Evolutionary conservation across 2,113 vertebrate genomes (phyloP).

Genomic region (Colistium nudipinnis): DNA sequence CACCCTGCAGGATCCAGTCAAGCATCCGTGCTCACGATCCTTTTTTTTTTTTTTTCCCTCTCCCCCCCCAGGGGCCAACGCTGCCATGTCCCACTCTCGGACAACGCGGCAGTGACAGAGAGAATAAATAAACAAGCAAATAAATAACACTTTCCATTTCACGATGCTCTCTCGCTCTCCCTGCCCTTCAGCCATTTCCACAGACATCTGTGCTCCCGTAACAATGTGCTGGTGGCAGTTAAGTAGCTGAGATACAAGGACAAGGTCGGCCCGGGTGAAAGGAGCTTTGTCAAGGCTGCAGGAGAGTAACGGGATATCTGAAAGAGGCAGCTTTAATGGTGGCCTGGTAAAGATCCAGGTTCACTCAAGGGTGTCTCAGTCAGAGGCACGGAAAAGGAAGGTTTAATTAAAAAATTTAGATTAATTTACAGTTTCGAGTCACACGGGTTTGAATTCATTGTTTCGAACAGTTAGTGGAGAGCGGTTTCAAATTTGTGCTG

Average conservation of each 20-base stretch:
- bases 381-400: not conserved
- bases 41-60: no score
- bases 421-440: conserved; percentile 5
- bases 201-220: conserved; percentile 61
- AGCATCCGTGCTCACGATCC: conserved; percentile 39
- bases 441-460: conserved; percentile 14
- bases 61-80: conserved; percentile 14
- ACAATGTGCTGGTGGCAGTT: conserved; percentile 47
- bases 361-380: not conserved
- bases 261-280: conserved; percentile 48
- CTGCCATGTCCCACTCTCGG: conserved; percentile 21
- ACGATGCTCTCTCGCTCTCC: conserved; percentile 18
- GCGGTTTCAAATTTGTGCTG: conserved; percentile 29
- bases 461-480: conserved; percentile 27
- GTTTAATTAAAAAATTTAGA: no score
- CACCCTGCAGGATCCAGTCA: conserved; percentile 29
- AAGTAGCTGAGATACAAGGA: conserved; percentile 42
- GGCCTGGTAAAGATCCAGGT: not conserved
- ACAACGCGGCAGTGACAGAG: conserved; percentile 30
- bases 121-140: conserved; percentile 54
- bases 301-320: conserved; percentile 16
- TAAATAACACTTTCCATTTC: conserved; percentile 53
- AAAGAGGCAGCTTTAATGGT: conserved; percentile 7
- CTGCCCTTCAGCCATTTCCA: conserved; percentile 38
- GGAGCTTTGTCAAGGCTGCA: conserved; percentile 23